A percentile compares a stretch with the other conserved stretches of the same genome.
Evolutionary conservation across 2,888 invertebrate genomes (phyloP).

Genomic region (Erynnis tages): DNA sequence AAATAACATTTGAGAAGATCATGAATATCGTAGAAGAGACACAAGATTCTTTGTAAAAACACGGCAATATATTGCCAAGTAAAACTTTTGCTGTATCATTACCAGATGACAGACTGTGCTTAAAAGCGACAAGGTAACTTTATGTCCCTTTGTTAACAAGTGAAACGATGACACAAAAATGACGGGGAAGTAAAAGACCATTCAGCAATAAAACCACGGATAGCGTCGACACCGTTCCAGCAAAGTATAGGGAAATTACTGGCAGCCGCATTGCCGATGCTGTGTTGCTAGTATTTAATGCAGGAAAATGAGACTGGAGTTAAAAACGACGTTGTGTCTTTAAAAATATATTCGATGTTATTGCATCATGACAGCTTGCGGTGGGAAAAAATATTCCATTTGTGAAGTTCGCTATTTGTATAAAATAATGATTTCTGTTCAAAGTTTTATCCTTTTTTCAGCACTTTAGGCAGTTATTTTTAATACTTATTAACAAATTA

Average conservation of each 20-base stretch:
- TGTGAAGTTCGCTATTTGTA: no score
- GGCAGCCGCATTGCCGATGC: conserved; percentile 3
- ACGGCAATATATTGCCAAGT: neutral
- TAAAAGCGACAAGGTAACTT: conserved; percentile 9
- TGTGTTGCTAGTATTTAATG: neutral
- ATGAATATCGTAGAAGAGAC: no score
- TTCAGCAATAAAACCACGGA: conserved; percentile 18
- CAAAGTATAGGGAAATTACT: conserved; percentile 17
- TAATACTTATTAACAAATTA: no score
- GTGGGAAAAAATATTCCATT: no score
- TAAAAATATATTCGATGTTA: no score
- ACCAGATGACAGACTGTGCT: conserved; percentile 5
- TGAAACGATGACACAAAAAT: conserved; percentile 17
- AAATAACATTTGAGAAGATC: no score
- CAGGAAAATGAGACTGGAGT: neutral
- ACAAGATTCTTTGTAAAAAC: no score
- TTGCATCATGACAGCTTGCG: no score
- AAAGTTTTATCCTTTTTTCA: no score
- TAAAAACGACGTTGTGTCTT: neutral
- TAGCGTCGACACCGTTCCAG: neutral
- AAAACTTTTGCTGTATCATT: neutral
- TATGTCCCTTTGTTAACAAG: conserved; percentile 18
- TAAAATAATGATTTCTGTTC: no score
- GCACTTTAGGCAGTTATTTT: no score
- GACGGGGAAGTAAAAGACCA: conserved; percentile 13